A percentile compares a stretch with the other conserved stretches of the same genome.
phyloP scores from a whole-genome alignment of 2,113 vertebrate species.

The Cryptomyrus ogoouensis region DNA sequence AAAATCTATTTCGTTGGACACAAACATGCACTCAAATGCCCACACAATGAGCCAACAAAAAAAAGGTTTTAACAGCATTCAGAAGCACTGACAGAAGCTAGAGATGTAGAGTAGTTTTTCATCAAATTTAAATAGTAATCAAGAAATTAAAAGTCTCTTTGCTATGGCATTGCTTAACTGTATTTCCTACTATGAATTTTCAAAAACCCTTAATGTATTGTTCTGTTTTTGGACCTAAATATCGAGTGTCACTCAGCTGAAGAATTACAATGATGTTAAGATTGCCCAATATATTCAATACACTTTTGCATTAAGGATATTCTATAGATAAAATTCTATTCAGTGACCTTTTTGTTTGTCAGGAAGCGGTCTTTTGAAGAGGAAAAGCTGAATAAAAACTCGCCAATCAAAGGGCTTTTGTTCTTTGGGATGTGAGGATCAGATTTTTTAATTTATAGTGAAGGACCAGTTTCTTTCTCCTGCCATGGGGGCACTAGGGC shows the following conservation, averaged over 20 bases:
- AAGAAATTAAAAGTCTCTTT: neutral
- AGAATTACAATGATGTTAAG: neutral
- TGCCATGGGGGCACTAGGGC: neutral
- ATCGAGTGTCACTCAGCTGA: neutral
- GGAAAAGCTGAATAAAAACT: neutral
- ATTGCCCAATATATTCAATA: neutral
- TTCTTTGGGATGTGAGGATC: neutral
- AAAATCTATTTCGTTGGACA: neutral
- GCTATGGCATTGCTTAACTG: conserved; percentile 32
- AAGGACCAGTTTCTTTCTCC: neutral
- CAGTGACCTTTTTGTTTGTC: neutral
- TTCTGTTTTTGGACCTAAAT: neutral
- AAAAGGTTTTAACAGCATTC: neutral
- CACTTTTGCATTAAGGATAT: conserved; percentile 1
- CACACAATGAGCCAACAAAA: conserved; percentile 5
- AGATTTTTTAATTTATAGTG: neutral
- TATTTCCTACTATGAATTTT: neutral
- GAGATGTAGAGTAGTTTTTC: neutral
- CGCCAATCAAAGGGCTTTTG: neutral
- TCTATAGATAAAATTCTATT: neutral
- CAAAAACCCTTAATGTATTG: neutral
- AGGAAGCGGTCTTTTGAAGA: neutral
- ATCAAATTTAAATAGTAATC: conserved; percentile 3
- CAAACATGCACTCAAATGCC: neutral
- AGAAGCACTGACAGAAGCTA: conserved; percentile 17